Conservation (phyloP, 2,113 vertebrate genomes). For the Rhineura floridana region DNA sequence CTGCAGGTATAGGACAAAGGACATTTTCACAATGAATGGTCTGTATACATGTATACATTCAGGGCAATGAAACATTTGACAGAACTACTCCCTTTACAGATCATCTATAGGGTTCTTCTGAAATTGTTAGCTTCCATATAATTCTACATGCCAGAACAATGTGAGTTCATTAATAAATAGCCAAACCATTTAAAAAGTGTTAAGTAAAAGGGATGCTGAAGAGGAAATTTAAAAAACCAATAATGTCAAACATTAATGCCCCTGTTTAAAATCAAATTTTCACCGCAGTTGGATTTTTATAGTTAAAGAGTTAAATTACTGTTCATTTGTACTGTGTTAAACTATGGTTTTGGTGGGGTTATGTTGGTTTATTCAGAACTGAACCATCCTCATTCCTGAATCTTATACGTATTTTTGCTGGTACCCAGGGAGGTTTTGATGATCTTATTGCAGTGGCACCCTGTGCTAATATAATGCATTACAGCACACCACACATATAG, state of each 20-base stretch:
- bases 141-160: neutral
- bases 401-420: neutral
- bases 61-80: neutral
- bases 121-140: neutral
- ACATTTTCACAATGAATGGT: neutral
- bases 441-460: neutral
- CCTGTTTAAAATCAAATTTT: neutral
- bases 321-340: neutral
- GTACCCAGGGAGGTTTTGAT: neutral
- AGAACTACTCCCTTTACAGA: neutral
- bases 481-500: neutral
- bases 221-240: too few species aligned
- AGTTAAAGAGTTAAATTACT: neutral
- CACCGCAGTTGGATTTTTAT: neutral
- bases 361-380: neutral
- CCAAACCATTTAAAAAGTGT: neutral
- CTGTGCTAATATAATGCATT: neutral
- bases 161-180: neutral
- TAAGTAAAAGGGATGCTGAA: neutral
- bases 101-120: neutral
- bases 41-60: neutral
- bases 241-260: neutral
- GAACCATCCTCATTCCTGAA: neutral
- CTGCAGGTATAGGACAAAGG: neutral
- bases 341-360: neutral